Base-by-base conservation (phyloP, 2,113 vertebrate genomes). In the Gobius niger region DNA sequence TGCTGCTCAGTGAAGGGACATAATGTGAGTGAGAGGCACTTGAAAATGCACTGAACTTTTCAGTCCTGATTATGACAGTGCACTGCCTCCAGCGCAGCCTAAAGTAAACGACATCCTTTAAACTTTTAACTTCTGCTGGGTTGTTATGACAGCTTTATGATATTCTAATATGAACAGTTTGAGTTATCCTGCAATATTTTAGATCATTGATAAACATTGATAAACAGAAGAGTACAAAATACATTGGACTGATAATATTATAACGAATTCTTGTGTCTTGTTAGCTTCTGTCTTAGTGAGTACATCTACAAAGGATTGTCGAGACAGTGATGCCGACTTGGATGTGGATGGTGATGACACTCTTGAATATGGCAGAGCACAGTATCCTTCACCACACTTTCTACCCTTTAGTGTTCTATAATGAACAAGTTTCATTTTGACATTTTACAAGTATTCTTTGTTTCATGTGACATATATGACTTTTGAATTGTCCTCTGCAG, bases 41-140 rank as follows among this genome's bases (percentile, higher is more conserved):
- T 93, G 95, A 93, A 96, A 94, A 96, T 94, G 91, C 95, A 93
- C 92, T 98, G 96, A 97, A 96, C 96, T 96, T 98, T 97, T 98
- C 95, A 96, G 93, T 91, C 91, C 93, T 87, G 93, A 96, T 96
- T 95, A 95, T 93, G 93, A 88, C 61, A 77, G 91, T 93, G 92
- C 92, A 91, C 92, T 94, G 82, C 77, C 85, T 80, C 6, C 13
- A 71, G 95, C 93, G 93, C 91, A 13, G n/a, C 63, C 94, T 94
- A 93, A 94, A 76, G 54, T 44, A 60, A 50, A 9, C 52, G 70
- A 80, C 78, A 60, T 44, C 74, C 16, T 47, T 51, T 51, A 51
- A 7, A 51, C 15, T 51, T 51, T 15, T 50, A 34, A 15, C 49
- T 51, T 51, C 15, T 8, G n/a, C n/a, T 52, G n/a, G 7, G 24